Evolutionary conservation across 1,140 invertebrate genomes (phyloP), one percentile per base, ranked within the genome.

Genomic region (Potamilus streckersoni): DNA sequence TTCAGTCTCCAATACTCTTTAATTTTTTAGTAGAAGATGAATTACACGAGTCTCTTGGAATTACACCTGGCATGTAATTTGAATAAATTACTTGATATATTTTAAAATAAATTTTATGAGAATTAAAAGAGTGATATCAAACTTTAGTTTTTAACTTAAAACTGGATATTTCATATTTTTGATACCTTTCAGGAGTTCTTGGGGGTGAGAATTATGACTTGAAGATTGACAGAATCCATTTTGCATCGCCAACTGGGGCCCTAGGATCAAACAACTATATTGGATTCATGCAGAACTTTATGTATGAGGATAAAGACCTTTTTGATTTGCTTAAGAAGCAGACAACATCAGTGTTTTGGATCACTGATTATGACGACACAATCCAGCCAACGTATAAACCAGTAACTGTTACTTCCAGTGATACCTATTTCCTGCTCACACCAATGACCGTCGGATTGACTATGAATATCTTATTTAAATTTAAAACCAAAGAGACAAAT

Each of bases 401-500:
- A 17, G 71, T 87, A 14, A 87, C 87, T 11, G 79, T 88, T 75
- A 76, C 81, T 19, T 68, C 64, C 17, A 68, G 71, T 27, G 69
- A 84, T 16, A 72, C 81, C 0, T 86, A 76, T 79, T 67, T 85
- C n/a, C 61, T 77, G 19, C 70, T 89, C 15, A 76, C 81, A 0
- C 63, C 80, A 2, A 76, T 88, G n/a, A 62, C 72, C 15, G 61
- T 76, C 2, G 56, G 73, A 5, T 71, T 77, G 16, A 74, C 65
- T 12, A 75, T 85, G 31, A 80, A 80, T 62, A 74, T 89, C 2
- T 73, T 85, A 38, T 84, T 89, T 68, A 77, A 85, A 67, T 88
- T 89, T 69, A 88, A 87, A 77, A 89, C 88, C 12, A 78, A 95
- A 77, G 90, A 93, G 16, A 91, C 93, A 0, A 94, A 96, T 74